phyloP scores from a whole-genome alignment of 1,140 invertebrate species.

The Caenorhabditis elegans region DNA sequence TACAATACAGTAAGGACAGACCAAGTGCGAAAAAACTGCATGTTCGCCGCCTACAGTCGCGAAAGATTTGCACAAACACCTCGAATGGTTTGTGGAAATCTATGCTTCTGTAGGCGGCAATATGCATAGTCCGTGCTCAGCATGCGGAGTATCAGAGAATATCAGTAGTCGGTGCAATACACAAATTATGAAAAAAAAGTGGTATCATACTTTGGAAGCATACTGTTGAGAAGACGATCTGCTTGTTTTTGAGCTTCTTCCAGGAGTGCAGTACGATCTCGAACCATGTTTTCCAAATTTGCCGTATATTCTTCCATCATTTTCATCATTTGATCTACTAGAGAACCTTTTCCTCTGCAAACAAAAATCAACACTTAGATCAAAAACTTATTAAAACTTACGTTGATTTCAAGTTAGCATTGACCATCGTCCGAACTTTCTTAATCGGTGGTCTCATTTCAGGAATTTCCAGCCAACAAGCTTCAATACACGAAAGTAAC shows the following conservation, averaged over 20 bases:
- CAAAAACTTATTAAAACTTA: constrained; percentile 41
- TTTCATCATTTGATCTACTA: constrained; percentile 67
- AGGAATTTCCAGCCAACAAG: constrained; percentile 65
- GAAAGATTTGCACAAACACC: constrained; percentile 2
- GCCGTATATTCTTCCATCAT: constrained; percentile 66
- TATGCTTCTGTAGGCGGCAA: constrained; percentile 10
- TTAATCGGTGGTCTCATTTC: constrained; percentile 66
- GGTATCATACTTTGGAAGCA: constrained; percentile 61
- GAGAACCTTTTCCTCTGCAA: constrained; percentile 58
- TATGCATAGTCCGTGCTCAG: neutral
- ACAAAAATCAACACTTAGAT: neutral
- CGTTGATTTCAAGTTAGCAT: constrained; percentile 63
- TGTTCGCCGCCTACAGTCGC: neutral
- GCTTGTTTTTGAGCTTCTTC: constrained; percentile 66
- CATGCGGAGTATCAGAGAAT: constrained; percentile 1
- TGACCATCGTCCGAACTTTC: constrained; percentile 61
- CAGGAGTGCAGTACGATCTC: constrained; percentile 61
- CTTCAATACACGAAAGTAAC: constrained; percentile 62
- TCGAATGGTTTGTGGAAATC: neutral
- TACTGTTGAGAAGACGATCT: constrained; percentile 64
- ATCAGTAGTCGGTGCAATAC: neutral
- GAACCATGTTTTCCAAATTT: constrained; percentile 63
- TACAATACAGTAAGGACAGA: too few relatives aligned
- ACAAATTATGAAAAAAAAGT: neutral
- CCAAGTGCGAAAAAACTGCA: neutral